phyloP scores from a whole-genome alignment of 2,888 invertebrate genomes.

The Iselma pallidipennis region DNA sequence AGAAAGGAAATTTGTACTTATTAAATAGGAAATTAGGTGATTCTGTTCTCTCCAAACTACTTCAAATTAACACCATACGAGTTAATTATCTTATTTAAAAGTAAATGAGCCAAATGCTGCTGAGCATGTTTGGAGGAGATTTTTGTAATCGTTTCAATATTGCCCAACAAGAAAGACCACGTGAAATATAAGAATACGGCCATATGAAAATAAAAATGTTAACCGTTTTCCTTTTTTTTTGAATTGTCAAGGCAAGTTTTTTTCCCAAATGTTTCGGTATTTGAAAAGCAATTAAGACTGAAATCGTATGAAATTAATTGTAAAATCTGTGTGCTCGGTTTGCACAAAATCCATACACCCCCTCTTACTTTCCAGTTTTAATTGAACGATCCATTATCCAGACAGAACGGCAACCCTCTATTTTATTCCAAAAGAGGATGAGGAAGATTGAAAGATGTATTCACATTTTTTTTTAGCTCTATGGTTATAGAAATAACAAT shows the following conservation, averaged over 20 bases:
- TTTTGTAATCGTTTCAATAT: too few species aligned
- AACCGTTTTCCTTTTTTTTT: background rate
- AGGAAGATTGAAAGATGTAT: background rate
- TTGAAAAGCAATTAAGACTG: background rate
- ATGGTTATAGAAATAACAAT: background rate
- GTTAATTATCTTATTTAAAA: too few species aligned
- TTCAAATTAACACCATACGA: too few species aligned
- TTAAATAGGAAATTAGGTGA: too few species aligned
- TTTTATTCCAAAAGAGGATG: background rate
- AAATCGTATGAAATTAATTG: background rate
- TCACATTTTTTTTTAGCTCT: background rate
- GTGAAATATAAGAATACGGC: too few species aligned
- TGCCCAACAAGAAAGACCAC: too few species aligned
- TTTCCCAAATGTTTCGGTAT: background rate
- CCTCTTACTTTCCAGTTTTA: background rate
- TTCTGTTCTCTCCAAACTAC: too few species aligned
- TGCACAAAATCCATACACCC: background rate
- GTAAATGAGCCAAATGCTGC: too few species aligned
- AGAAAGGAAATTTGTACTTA: too few species aligned
- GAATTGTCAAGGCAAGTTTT: background rate
- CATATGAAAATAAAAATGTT: too few species aligned
- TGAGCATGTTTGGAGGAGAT: too few species aligned
- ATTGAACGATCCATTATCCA: constrained; percentile 1
- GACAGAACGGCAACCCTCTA: background rate
- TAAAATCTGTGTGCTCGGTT: background rate